Conservation (phyloP, 2,888 invertebrate genomes). For the Drosophila mercatorum region DNA sequence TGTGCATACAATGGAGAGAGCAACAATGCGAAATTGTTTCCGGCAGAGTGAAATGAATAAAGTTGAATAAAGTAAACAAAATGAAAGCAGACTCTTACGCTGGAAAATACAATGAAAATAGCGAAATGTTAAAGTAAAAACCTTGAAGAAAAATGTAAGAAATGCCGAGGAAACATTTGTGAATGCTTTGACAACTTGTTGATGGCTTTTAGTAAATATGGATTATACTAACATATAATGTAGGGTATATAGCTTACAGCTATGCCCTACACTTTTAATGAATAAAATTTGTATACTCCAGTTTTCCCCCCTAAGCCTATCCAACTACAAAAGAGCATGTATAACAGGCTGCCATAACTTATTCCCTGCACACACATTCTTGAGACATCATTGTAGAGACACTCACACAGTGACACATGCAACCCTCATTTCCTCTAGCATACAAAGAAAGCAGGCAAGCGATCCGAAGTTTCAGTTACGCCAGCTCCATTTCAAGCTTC, state of each 20-base stretch:
- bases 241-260: too few species aligned
- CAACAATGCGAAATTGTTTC: background rate
- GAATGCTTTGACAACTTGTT: background rate
- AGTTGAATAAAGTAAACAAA: background rate
- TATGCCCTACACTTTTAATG: background rate
- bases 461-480: slow-evolving; percentile 28
- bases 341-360: slow-evolving; percentile 1
- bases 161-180: background rate
- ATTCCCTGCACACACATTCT: background rate
- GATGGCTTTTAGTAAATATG: background rate
- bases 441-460: slow-evolving; percentile 18
- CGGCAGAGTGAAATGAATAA: slow-evolving; percentile 9
- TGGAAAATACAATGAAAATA: background rate
- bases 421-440: slow-evolving; percentile 7
- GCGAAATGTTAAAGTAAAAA: background rate
- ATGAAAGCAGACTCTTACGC: too few species aligned
- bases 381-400: background rate
- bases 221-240: too few species aligned
- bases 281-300: background rate
- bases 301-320: background rate
- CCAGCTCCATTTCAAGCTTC: slow-evolving; percentile 29
- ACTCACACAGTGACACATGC: background rate
- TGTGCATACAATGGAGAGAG: slow-evolving; percentile 24
- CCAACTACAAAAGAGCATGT: slow-evolving; percentile 2
- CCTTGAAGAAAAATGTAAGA: too few species aligned